phyloP scores from a whole-genome alignment of 2,113 vertebrate genomes.

The Anoura caudifer region DNA sequence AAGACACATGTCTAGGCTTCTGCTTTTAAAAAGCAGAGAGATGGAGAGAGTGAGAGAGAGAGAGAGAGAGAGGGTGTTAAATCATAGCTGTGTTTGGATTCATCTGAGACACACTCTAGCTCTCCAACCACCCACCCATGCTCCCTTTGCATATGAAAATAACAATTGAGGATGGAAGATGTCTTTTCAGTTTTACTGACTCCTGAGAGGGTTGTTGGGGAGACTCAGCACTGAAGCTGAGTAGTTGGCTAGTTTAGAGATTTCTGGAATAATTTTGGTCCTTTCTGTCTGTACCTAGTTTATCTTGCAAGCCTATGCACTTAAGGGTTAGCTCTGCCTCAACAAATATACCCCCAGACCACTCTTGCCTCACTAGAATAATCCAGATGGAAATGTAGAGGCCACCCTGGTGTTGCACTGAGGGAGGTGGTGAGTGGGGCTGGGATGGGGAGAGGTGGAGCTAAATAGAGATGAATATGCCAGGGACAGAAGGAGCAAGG shows the following conservation, averaged over 20 bases:
- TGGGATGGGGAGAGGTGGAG: neutral
- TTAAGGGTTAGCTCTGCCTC: neutral
- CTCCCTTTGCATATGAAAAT: neutral
- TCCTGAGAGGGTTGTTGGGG: neutral
- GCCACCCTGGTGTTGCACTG: neutral
- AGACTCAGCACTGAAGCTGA: neutral
- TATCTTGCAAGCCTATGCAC: neutral
- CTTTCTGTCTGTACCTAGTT: neutral
- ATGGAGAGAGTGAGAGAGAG: neutral
- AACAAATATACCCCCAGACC: neutral
- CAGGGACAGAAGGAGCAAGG: neutral
- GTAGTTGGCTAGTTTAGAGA: neutral
- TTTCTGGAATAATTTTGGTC: neutral
- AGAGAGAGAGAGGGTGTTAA: neutral
- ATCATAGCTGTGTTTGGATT: neutral
- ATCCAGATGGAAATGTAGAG: neutral
- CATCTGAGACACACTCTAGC: neutral
- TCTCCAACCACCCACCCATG: neutral
- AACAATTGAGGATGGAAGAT: neutral
- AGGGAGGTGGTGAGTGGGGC: fast-evolving
- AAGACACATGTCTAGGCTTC: neutral
- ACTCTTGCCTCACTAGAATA: neutral
- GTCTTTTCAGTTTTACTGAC: neutral
- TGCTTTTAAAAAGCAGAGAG: neutral
- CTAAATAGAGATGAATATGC: neutral